These are phyloP conservation scores for Muscina levida DNA, from an alignment of 2,888 invertebrate species.

Conservation along the genomic window DNA sequence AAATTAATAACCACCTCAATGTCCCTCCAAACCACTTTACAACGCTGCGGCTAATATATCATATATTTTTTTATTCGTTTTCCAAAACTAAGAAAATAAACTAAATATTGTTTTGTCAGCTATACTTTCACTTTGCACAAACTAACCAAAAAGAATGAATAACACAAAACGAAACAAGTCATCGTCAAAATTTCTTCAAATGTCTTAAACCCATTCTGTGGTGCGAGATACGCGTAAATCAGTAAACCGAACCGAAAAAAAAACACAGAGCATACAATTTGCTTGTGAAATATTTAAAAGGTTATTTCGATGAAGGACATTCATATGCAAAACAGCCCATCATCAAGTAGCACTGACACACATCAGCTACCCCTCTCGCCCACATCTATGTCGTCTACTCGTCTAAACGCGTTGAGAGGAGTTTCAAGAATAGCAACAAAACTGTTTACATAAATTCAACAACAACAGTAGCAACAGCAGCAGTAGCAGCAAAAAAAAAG, in stretches of 20 bases:
- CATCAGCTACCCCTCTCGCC: neutral
- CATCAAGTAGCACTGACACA: slow-evolving; percentile 14
- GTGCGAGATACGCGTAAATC: neutral
- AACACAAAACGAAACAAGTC: neutral
- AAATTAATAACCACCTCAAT: no score
- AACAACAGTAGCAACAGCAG: neutral
- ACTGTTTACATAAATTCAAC: neutral
- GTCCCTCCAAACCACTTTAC: no score
- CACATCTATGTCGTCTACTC: neutral
- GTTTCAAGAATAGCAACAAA: neutral
- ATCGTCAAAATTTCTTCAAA: neutral
- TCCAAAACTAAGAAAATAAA: no score
- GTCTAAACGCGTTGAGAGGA: no score
- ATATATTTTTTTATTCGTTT: no score
- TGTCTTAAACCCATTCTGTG: neutral
- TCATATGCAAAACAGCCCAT: slow-evolving; percentile 41
- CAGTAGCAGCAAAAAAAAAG: neutral
- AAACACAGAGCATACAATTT: neutral
- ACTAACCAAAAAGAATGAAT: no score
- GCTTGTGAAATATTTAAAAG: slow-evolving; percentile 43
- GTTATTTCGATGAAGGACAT: slow-evolving; percentile 45
- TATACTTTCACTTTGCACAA: no score
- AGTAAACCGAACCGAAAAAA: neutral
- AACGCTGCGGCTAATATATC: no score
- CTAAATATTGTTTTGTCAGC: no score